Conservation (phyloP, 2,113 vertebrate genomes). For the Callochromis pleurospilus region DNA sequence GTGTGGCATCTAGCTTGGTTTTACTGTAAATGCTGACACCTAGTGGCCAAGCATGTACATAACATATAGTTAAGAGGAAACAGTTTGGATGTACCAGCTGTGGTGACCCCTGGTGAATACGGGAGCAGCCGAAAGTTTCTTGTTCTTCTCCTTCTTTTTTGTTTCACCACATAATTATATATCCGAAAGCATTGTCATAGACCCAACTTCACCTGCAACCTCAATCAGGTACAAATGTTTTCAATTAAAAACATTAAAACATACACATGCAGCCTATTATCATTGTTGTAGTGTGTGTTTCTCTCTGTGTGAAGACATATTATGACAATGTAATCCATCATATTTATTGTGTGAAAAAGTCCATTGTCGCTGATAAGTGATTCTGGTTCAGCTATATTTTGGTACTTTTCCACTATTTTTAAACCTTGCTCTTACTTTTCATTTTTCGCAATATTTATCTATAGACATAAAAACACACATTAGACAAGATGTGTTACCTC, state of each 20-base stretch:
- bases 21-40: conserved; percentile 30
- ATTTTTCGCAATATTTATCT: background rate
- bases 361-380: background rate
- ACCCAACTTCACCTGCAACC: background rate
- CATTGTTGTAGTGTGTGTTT: background rate
- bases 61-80: background rate
- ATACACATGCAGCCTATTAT: background rate
- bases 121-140: background rate
- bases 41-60: background rate
- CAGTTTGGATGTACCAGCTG: background rate
- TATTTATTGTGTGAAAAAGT: background rate
- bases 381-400: background rate
- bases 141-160: background rate
- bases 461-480: background rate
- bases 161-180: background rate
- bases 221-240: background rate
- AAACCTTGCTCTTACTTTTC: background rate
- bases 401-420: background rate
- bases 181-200: background rate
- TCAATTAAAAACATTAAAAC: background rate
- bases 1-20: background rate
- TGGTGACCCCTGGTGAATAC: background rate
- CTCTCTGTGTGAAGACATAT: background rate
- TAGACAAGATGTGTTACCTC: background rate
- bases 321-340: background rate